Evolutionary conservation across 92 coral and sea anemone species (phyloP), one percentile per base, ranked within the genome.

Genomic region (Montipora capitata): DNA sequence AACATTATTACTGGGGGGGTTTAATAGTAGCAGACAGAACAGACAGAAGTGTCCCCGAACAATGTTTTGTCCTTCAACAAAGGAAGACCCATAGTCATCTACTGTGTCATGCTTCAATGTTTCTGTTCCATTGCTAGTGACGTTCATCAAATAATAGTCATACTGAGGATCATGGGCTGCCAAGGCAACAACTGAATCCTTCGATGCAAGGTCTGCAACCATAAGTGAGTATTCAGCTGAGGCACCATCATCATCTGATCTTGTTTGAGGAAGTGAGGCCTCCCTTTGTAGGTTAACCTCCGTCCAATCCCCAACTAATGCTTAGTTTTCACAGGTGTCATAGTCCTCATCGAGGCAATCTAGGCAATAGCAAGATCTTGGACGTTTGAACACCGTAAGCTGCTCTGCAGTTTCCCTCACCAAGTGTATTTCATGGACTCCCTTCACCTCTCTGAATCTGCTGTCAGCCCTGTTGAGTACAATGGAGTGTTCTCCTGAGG

Each of bases 101-200:
- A 27, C 61, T 49, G 39, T 63, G 41, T 85, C 70, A 45, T 45
- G 51, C 48, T 85, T 13, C n/a, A 66, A 16, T 39, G 73, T 9
- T 68, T 62, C 74, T 52, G 74, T 80, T 7, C 82, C 88, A 40
- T 74, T 64, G 48, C 75, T 84, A 10, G 81, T 74, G 40, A 84
- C 66, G 64, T 85, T 42, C 68, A 83, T 72, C 87, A 44, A 83
- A 63, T 56, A 78, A 14, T 68, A 4, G 72, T 83, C 87, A 72
- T 84, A 78, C 40, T 84, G 81, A 66, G 72, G 39, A 66, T 18
- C 72, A 3, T 45, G 51, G 59, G 81, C 88, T 61, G 88, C 88
- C 59, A 75, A 62, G 44, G 77, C 83, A 74, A 85, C 83, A 76
- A 66, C 52, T 40, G 68, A 63, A 71, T 81, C 86, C 69, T 81